Evolutionary conservation across 2,797 vertebrate genomes (phyloP).

Genomic region (Myiothlypis coronata): DNA sequence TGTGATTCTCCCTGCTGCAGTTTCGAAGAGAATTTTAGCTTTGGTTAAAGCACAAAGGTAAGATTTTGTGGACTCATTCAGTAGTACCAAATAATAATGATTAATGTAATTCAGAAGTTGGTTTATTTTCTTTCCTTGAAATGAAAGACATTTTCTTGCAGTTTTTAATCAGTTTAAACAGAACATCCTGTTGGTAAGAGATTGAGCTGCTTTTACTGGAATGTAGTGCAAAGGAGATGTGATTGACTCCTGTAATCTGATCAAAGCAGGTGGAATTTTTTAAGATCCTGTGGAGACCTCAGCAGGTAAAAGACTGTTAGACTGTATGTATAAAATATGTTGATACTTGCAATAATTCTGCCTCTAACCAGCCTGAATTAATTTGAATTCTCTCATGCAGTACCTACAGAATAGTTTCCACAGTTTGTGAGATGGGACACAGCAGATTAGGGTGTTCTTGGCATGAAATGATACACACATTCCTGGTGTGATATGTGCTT

Average conservation of each 20-base stretch:
- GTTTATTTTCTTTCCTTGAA: background rate
- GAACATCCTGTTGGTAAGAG: background rate
- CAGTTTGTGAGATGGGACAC: background rate
- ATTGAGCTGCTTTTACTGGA: background rate
- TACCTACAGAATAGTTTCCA: background rate
- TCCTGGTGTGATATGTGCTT: background rate
- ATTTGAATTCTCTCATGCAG: background rate
- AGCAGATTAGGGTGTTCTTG: background rate
- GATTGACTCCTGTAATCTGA: background rate
- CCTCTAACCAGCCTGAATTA: background rate
- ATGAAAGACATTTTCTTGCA: background rate
- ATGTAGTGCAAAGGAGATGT: background rate
- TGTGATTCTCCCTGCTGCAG: background rate
- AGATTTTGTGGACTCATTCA: background rate
- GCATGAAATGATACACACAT: background rate
- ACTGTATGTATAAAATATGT: background rate
- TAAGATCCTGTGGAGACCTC: background rate
- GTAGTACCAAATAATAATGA: background rate
- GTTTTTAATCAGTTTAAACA: background rate
- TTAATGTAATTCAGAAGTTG: background rate
- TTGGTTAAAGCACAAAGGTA: background rate
- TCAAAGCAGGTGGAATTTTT: background rate
- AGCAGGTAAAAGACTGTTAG: background rate
- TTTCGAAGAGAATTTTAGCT: background rate
- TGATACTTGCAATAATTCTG: background rate